Evolutionary conservation across 2,113 vertebrate species (phyloP).

Genomic region (Pomatostomus ruficeps): DNA sequence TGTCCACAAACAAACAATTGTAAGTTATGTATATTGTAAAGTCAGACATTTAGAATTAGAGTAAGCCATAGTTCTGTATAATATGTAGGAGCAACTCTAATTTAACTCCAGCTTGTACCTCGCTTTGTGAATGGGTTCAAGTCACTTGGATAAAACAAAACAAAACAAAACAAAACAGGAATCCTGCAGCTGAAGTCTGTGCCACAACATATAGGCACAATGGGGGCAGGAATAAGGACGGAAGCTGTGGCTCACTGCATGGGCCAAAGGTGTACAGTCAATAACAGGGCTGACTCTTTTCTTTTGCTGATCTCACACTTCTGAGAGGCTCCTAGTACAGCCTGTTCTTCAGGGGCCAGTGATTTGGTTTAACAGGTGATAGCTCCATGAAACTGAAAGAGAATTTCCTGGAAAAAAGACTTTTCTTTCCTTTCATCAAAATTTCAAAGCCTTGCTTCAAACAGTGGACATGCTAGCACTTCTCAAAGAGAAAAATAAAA

Average conservation of each 20-base stretch:
- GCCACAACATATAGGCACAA: neutral
- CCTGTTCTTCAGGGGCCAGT: neutral
- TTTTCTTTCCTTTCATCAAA: neutral
- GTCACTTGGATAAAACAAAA: neutral
- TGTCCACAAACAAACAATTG: neutral
- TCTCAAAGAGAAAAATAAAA: neutral
- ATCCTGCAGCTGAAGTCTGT: neutral
- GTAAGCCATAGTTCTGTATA: neutral
- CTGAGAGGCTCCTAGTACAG: neutral
- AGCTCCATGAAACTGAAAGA: neutral
- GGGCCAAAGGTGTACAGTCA: neutral
- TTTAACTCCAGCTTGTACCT: neutral
- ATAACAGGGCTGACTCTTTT: neutral
- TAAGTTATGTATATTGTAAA: neutral
- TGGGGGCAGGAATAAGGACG: neutral
- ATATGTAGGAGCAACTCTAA: neutral
- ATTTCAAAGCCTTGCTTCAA: neutral
- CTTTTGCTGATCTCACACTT: neutral
- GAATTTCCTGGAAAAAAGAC: neutral
- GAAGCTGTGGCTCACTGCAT: neutral
- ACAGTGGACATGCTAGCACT: neutral
- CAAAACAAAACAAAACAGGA: neutral
- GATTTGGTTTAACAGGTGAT: neutral
- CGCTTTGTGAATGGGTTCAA: neutral
- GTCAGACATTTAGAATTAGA: neutral